Evolutionary conservation across 2,113 vertebrate species (phyloP).

Genomic region (Polyodon spathula): DNA sequence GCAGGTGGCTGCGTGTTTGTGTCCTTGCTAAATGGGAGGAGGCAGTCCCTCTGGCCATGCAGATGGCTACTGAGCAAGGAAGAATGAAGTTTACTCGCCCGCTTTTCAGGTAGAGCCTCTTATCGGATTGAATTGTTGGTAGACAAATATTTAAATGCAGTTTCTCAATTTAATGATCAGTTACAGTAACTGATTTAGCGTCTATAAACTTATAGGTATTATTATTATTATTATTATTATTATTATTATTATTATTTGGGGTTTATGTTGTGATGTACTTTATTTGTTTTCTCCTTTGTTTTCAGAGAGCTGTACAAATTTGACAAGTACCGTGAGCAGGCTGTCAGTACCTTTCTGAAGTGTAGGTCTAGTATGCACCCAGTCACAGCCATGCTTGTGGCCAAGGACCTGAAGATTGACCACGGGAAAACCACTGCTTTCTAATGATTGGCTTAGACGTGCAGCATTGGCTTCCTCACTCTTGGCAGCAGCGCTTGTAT

Average conservation of each 20-base stretch:
- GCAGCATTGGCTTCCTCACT: too few relatives aligned
- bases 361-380: constrained; percentile 72
- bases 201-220: neutral
- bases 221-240: too few relatives aligned
- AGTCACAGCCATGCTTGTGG: constrained; percentile 72
- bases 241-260: neutral
- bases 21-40: constrained; percentile 81
- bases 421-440: constrained; percentile 17
- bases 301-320: constrained; percentile 78
- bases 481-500: too few relatives aligned
- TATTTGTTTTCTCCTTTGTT: constrained; percentile 2
- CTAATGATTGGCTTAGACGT: constrained; percentile 1
- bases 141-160: neutral
- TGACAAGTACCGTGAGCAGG: constrained; percentile 62
- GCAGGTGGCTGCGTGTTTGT: constrained; percentile 86
- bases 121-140: neutral
- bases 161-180: neutral
- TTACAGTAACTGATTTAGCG: neutral
- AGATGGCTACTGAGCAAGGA: constrained; percentile 92
- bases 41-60: constrained; percentile 74
- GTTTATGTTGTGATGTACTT: neutral
- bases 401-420: constrained; percentile 76
- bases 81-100: constrained; percentile 93
- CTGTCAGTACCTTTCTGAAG: constrained; percentile 57
- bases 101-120: constrained; percentile 70